Conservation (phyloP, 2,113 vertebrate species). For the Tragelaphus strepsiceros region DNA sequence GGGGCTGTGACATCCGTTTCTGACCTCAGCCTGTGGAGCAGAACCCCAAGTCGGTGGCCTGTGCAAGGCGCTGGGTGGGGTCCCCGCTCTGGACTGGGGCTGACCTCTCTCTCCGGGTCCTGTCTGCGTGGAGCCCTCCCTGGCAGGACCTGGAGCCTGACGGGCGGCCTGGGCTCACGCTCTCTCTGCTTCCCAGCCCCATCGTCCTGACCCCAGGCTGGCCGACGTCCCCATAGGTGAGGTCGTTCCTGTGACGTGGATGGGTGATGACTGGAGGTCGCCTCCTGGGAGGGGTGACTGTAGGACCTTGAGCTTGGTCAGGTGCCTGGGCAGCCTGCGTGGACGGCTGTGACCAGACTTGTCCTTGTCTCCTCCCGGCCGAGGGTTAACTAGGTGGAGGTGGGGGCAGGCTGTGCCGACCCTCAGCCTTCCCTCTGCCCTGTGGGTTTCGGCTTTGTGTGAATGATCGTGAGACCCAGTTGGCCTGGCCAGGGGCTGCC, state of each 20-base stretch:
- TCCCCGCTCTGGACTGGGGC: neutral
- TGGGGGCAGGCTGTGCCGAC: neutral
- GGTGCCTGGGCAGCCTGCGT: neutral
- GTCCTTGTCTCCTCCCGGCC: fast-evolving
- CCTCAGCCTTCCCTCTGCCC: neutral
- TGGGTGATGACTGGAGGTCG: neutral
- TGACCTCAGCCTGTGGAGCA: neutral
- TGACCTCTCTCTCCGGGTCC: neutral
- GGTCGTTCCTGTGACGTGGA: neutral
- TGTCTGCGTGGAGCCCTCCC: neutral
- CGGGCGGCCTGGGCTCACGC: fast-evolving
- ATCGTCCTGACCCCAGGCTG: fast-evolving
- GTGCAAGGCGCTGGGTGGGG: neutral
- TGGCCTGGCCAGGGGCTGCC: neutral
- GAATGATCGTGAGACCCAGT: fast-evolving
- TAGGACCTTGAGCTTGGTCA: neutral
- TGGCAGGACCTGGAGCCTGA: neutral
- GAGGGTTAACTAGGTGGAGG: neutral
- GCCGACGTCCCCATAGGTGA: fast-evolving
- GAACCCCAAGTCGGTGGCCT: neutral
- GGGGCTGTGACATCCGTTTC: fast-evolving
- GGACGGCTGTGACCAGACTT: fast-evolving
- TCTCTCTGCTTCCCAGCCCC: neutral
- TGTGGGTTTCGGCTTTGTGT: fast-evolving
- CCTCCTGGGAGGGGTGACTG: neutral